Percentiles rank a stretch among this genome's conserved stretches.
phyloP scores from a whole-genome alignment of 2,888 invertebrate species.

The Oeneis ivallda region DNA sequence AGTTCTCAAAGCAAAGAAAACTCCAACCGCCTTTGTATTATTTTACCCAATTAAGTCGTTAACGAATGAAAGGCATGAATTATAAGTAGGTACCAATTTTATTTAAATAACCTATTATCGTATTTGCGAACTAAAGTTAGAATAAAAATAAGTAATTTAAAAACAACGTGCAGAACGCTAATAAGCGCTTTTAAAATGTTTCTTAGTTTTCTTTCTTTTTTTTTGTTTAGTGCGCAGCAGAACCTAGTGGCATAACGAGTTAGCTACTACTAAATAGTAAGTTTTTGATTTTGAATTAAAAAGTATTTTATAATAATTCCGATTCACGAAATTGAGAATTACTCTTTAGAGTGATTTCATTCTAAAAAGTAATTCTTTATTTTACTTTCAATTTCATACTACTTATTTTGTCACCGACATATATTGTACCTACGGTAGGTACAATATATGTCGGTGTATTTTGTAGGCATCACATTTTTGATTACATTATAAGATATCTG shows the following conservation, averaged over 20 bases:
- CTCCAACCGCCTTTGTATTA: conserved; percentile 22
- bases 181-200: not conserved
- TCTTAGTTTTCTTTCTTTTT: not conserved
- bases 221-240: not conserved
- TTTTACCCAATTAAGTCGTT: conserved; percentile 33
- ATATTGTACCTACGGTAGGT: too few species aligned
- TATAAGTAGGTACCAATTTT: conserved; percentile 31
- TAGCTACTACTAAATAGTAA: not conserved
- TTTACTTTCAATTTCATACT: too few species aligned
- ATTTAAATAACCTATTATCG: conserved; percentile 32
- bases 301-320: too few species aligned
- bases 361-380: too few species aligned
- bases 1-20: conserved; percentile 7
- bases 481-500: too few species aligned
- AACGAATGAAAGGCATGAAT: conserved; percentile 27
- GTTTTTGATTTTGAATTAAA: too few species aligned
- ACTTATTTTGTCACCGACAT: too few species aligned
- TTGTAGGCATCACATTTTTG: too few species aligned
- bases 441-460: too few species aligned
- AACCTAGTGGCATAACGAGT: not conserved
- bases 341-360: too few species aligned
- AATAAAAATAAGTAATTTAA: conserved; percentile 6
- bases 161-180: not conserved
- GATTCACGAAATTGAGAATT: too few species aligned
- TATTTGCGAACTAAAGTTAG: conserved; percentile 24